Evolutionary conservation across 2,113 vertebrate genomes (phyloP), one percentile per base, ranked within the genome.

Genomic region (Barnardius zonarius): DNA sequence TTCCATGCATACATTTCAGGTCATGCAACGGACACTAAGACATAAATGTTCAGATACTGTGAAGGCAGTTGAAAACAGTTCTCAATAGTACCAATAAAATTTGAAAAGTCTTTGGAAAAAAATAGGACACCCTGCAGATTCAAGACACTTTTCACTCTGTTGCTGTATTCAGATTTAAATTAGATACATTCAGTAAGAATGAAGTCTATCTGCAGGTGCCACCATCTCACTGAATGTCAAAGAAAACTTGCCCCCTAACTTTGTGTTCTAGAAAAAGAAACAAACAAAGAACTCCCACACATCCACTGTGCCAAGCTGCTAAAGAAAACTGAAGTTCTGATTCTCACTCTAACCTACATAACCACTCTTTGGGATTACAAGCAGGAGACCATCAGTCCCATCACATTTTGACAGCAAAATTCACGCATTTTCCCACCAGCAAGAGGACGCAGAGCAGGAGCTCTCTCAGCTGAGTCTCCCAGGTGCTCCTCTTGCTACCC

Each of bases 341-440:
- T 75, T 79, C 74, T 89, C 39, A 67, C 68, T 69, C 35, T 83
- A 93, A 54, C 54, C 83, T 81, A 81, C 31, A 81, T 63, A 93
- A 43, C 25, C 46, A 8, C 35, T 82, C 37, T 70, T 49, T 46
- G 37, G 39, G 46, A 88, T 86, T 86, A 59, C 82, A 90, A 13
- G 28, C 2, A 5, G 48, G 52, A 84, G 80, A 70, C 25, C 55
- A 41, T 4, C 19, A 81, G 51, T 59, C n/a, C 28, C 35, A 73
- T 79, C 85, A 93, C 9, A 64, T 85, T 90, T 83, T 93, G 75
- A 95, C 82, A 96, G 90, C 24, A 91, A 96, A 83, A 83, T 70
- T 79, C 86, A 67, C 23, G 80, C 35, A 51, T 80, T 92, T 92
- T 54, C 78, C 41, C 46, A 77, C 24, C 46, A 62, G 35, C 24